phyloP scores from a whole-genome alignment of 2,888 invertebrate genomes.

The Pyrrhosoma nymphula region DNA sequence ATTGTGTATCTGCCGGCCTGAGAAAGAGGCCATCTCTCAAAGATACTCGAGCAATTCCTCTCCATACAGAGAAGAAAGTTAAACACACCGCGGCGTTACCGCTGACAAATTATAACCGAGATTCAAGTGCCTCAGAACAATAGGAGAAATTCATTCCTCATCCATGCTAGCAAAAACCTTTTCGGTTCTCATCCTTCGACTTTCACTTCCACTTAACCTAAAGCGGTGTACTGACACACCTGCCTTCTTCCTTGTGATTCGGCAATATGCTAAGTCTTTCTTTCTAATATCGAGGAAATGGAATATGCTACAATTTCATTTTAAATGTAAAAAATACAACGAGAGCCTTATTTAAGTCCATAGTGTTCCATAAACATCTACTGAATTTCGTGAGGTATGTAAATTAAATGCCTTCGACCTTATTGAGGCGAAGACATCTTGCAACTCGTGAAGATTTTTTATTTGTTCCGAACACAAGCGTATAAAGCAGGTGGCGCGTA shows the following conservation, averaged over 20 bases:
- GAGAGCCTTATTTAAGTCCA: too few species aligned
- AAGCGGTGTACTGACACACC: neutral
- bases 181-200: neutral
- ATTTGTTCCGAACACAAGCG: too few species aligned
- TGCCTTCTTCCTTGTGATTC: neutral
- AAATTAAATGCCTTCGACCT: too few species aligned
- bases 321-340: too few species aligned
- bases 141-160: conserved; percentile 15
- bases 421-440: too few species aligned
- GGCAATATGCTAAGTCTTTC: too few species aligned
- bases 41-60: neutral
- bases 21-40: conserved; percentile 20
- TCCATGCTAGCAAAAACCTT: neutral
- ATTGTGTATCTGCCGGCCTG: neutral
- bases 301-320: too few species aligned
- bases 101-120: conserved; percentile 3
- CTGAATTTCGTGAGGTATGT: too few species aligned
- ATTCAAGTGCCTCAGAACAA: conserved; percentile 14
- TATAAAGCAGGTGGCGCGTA: too few species aligned
- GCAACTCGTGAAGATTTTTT: too few species aligned
- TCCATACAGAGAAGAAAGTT: neutral
- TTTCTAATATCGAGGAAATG: too few species aligned
- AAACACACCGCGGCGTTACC: neutral
- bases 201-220: neutral
- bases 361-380: too few species aligned